Evolutionary conservation across 1,140 invertebrate species (phyloP).

Genomic region (Heliconius hewitsoni): DNA sequence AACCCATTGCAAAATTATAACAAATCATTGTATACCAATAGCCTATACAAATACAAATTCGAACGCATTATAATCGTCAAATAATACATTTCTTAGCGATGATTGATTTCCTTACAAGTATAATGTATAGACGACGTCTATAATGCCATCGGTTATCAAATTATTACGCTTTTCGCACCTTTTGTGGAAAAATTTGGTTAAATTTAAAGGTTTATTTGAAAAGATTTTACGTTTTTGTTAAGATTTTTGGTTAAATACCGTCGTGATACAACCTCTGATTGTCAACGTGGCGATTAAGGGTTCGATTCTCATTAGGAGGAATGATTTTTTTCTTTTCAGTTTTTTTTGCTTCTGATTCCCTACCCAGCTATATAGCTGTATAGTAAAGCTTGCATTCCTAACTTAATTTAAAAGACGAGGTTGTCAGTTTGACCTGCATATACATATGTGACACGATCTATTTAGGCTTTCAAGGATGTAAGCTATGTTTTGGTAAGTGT

Average conservation of each 20-base stretch:
- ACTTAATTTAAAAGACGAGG: too few relatives aligned
- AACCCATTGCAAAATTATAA: too few relatives aligned
- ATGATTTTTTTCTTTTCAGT: too few relatives aligned
- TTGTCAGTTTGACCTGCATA: too few relatives aligned
- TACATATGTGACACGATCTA: too few relatives aligned
- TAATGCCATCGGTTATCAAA: constrained; percentile 18
- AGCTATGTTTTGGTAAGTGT: too few relatives aligned
- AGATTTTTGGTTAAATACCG: not conserved
- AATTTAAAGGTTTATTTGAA: not conserved
- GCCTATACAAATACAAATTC: not conserved
- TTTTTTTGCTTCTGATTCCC: too few relatives aligned
- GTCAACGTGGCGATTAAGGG: not conserved
- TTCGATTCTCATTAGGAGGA: not conserved
- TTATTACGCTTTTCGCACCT: not conserved
- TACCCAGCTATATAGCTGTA: too few relatives aligned
- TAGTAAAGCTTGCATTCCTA: too few relatives aligned
- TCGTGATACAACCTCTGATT: not conserved
- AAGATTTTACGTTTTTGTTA: constrained; percentile 2
- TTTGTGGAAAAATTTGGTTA: constrained; percentile 15
- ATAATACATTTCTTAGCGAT: not conserved
- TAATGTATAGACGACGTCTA: not conserved
- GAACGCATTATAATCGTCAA: not conserved
- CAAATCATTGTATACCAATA: too few relatives aligned
- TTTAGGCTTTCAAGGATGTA: too few relatives aligned
- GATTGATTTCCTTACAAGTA: constrained; percentile 18